These are phyloP conservation scores for Gryllus longicercus DNA, from an alignment of 2,888 invertebrate genomes.

Conservation along the genomic window DNA sequence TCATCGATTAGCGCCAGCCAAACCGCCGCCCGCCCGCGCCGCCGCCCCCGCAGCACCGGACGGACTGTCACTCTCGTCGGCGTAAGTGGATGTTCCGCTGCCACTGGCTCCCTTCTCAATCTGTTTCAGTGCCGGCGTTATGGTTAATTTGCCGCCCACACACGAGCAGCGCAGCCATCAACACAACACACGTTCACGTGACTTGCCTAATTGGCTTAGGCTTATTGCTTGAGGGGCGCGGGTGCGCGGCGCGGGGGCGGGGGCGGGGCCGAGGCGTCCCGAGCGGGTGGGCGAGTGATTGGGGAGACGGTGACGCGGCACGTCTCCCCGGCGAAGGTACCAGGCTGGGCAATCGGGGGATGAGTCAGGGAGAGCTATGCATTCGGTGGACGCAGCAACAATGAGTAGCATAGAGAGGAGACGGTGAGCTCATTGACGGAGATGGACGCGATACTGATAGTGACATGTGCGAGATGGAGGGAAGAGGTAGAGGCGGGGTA, in stretches of 20 bases:
- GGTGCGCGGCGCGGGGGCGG: background rate
- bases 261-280: background rate
- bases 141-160: background rate
- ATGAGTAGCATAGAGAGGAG: too few species aligned
- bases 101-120: background rate
- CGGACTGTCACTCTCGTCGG: background rate
- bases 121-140: background rate
- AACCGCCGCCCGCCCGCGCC: too few species aligned
- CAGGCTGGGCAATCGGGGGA: background rate
- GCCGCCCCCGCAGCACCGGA: too few species aligned
- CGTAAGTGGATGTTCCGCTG: conserved; percentile 9
- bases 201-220: background rate
- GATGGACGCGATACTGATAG: too few species aligned
- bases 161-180: background rate
- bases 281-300: background rate
- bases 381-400: too few species aligned
- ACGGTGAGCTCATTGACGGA: too few species aligned
- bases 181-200: background rate
- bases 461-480: too few species aligned
- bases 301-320: background rate
- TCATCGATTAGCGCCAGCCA: background rate
- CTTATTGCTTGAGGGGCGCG: background rate
- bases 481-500: too few species aligned
- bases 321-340: background rate
- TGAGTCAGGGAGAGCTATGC: background rate